Percentiles rank a stretch among this genome's conserved stretches.
Conservation (phyloP, 1,140 invertebrate genomes). For the Caerostris darwini region DNA sequence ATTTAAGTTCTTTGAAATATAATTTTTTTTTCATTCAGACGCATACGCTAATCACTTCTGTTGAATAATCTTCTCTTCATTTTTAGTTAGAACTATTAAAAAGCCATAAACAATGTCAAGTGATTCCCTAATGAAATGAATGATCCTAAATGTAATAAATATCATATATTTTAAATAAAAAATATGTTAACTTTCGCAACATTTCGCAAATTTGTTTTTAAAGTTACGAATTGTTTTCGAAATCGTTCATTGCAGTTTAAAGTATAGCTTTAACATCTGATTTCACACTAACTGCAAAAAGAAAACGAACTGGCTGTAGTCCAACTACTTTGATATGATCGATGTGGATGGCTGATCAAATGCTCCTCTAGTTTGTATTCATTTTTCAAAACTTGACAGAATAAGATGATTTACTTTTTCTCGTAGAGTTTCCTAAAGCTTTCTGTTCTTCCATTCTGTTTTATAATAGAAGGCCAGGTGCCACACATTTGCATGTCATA, state of each 20-base stretch:
- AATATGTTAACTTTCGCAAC: background rate
- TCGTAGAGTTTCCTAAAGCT: background rate
- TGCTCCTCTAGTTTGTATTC: conserved; percentile 64
- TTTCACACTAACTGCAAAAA: conserved; percentile 20
- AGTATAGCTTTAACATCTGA: conserved; percentile 20
- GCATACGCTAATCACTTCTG: background rate
- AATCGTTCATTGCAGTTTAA: conserved; percentile 1
- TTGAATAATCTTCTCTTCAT: background rate
- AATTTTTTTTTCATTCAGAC: background rate
- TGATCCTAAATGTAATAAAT: background rate
- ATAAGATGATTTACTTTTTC: conserved; percentile 45
- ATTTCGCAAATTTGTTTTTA: background rate
- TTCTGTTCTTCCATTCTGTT: background rate
- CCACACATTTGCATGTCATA: background rate
- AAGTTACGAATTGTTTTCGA: background rate
- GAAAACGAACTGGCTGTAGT: conserved; percentile 48
- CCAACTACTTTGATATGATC: conserved; percentile 61
- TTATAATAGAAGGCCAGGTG: background rate
- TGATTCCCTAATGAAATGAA: background rate
- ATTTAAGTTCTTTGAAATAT: no score
- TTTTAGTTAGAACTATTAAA: background rate
- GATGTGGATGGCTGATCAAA: conserved; percentile 52
- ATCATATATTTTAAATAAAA: background rate
- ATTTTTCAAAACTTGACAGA: conserved; percentile 65
- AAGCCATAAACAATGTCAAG: background rate